Base-by-base conservation (phyloP, 2,888 invertebrate genomes). In the Ophion ventricosus region DNA sequence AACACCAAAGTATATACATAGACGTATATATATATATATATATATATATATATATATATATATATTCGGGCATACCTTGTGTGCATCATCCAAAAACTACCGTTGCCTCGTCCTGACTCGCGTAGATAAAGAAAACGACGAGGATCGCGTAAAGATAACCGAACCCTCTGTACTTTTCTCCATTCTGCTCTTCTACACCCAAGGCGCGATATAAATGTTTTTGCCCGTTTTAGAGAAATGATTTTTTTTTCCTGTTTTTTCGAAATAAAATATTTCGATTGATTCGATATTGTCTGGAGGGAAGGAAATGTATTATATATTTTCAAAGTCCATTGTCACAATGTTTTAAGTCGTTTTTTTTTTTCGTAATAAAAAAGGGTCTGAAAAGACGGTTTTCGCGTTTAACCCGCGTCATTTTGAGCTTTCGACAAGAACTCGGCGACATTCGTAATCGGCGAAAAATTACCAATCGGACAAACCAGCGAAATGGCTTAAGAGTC, bases 1-100 rank as follows among this genome's bases (percentile, higher is more conserved):
- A 95, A 95, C 94, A 94, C 94, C 74, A 67, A 80, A 74, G 64
- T 73, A 67, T 59, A 67, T 49, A 66, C 57, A 26, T 23, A 11
- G 59, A 77, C 40, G 20, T 29, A 20, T 4, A 26, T 26, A 56
- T 3, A 17, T 59, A 35, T 57, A 57, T 23, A 57, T 56, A 29
- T 7, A 20, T 70, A 70, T 23, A 72, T 35, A 64, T 94, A 91
- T 90, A 90, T 90, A 90, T 89, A 89, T 89, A 87, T 49, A 49
- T 49, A 49, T 11, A 17, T 49, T 17, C 87, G 87, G 87, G 75
- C 85, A 86, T 84, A 85, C 86, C 59, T 54, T 14, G 54, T 54
- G 61, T 61, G 76, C 61, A 75, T 63, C 25, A 67, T 74, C 40
- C 84, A 87, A 88, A 88, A 91, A 90, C 88, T 89, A 89, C 88